Evolutionary conservation across 1,140 invertebrate genomes (phyloP).

Genomic region (Aphaenogaster rudis): DNA sequence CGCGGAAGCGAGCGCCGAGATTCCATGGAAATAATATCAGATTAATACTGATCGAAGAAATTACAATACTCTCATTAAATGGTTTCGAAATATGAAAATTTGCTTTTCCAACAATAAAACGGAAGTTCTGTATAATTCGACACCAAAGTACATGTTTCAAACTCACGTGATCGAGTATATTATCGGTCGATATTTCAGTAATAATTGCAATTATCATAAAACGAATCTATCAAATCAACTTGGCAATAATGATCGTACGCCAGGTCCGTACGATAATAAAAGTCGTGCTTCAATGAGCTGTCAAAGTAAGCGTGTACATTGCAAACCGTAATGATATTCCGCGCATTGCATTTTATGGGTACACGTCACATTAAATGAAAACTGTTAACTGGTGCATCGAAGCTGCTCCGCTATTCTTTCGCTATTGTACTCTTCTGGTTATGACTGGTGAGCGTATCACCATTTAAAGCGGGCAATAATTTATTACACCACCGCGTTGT

Average conservation of each 20-base stretch:
- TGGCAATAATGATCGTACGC: conserved; percentile 1
- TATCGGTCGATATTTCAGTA: conserved; percentile 18
- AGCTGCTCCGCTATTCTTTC: not conserved
- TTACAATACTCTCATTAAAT: conserved; percentile 4
- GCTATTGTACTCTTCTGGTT: conserved; percentile 4
- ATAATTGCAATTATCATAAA: conserved; percentile 44
- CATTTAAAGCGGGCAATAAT: conserved; percentile 15
- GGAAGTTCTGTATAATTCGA: not conserved
- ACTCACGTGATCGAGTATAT: not conserved
- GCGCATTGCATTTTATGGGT: conserved; percentile 45
- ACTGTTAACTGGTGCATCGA: conserved; percentile 26
- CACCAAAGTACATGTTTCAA: not conserved
- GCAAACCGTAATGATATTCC: conserved; percentile 40
- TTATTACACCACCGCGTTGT: conserved; percentile 1
- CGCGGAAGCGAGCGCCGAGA: conserved; percentile 26
- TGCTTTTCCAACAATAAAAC: not conserved
- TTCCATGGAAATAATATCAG: conserved; percentile 42
- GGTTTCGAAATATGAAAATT: conserved; percentile 36
- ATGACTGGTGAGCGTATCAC: not conserved
- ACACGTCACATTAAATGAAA: conserved; percentile 39
- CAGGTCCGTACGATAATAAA: conserved; percentile 21
- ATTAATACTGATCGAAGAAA: conserved; percentile 32
- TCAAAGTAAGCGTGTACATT: not conserved
- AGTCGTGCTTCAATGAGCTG: conserved; percentile 47
- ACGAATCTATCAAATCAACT: conserved; percentile 30